phyloP scores from a whole-genome alignment of 2,113 vertebrate genomes.

The Perccottus glenii region DNA sequence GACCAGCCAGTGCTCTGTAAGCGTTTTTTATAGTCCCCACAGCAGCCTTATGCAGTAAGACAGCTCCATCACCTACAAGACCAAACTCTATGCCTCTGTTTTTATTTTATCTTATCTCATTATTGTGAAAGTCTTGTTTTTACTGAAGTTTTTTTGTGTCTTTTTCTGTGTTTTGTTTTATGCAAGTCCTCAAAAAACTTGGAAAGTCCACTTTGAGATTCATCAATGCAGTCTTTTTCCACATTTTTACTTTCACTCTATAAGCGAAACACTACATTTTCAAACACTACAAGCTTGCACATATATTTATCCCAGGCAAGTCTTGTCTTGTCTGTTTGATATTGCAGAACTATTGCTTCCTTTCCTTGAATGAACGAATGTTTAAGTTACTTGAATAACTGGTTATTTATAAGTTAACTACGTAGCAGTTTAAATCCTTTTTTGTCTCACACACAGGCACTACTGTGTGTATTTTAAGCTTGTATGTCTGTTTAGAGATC shows the following conservation, averaged over 20 bases:
- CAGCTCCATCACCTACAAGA: constrained; percentile 38
- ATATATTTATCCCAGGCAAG: not conserved
- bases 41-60: constrained; percentile 61
- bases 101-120: not conserved
- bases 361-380: constrained; percentile 40
- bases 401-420: constrained; percentile 62
- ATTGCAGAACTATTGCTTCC: not conserved
- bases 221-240: not conserved
- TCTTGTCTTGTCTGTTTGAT: not conserved
- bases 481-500: constrained; percentile 41
- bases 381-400: constrained; percentile 69
- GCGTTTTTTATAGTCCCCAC: constrained; percentile 40
- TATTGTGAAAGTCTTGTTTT: not conserved
- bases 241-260: not conserved
- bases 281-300: constrained; percentile 16
- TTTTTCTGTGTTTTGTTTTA: not conserved
- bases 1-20: constrained; percentile 18
- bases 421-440: constrained; percentile 32
- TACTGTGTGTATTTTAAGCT: constrained; percentile 19
- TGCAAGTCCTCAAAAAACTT: constrained; percentile 14
- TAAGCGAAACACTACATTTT: constrained; percentile 55
- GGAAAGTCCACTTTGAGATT: constrained; percentile 25
- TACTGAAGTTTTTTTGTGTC: not conserved
- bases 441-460: not conserved
- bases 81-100: constrained; percentile 55